Evolutionary conservation across 2,888 invertebrate species (phyloP).

Genomic region (Tridacna crocea): DNA sequence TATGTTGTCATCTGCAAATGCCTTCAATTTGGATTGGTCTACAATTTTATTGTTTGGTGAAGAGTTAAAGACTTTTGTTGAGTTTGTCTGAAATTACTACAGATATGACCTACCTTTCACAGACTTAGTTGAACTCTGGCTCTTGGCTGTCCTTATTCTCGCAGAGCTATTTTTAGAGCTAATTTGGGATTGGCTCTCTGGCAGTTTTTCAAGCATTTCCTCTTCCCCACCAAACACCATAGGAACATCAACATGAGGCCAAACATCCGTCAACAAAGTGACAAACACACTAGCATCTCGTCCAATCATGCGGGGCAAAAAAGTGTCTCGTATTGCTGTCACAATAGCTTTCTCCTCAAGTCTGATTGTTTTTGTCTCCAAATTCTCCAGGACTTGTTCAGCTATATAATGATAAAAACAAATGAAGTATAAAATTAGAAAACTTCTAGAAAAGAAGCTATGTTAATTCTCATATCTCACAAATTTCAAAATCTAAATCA

Average conservation of each 20-base stretch:
- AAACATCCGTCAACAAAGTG: slow-evolving; percentile 77
- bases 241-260: slow-evolving; percentile 78
- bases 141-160: slow-evolving; percentile 71
- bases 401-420: slow-evolving; percentile 23
- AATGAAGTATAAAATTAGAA: not conserved
- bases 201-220: slow-evolving; percentile 61
- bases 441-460: too few relatives aligned
- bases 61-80: too few relatives aligned
- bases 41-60: too few relatives aligned
- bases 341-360: slow-evolving; percentile 79
- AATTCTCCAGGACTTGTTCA: slow-evolving; percentile 40
- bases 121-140: slow-evolving; percentile 71
- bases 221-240: slow-evolving; percentile 76
- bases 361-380: slow-evolving; percentile 54
- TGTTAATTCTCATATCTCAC: too few relatives aligned
- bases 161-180: slow-evolving; percentile 61
- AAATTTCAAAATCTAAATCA: too few relatives aligned
- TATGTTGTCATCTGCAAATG: too few relatives aligned
- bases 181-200: slow-evolving; percentile 60
- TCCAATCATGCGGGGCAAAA: slow-evolving; percentile 79
- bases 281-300: slow-evolving; percentile 80
- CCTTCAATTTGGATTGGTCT: too few relatives aligned
- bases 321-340: slow-evolving; percentile 78
- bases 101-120: slow-evolving; percentile 79
- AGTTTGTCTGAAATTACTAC: too few relatives aligned